Conservation (phyloP, 2,797 vertebrate genomes). For the Buphagus erythrorhynchus region DNA sequence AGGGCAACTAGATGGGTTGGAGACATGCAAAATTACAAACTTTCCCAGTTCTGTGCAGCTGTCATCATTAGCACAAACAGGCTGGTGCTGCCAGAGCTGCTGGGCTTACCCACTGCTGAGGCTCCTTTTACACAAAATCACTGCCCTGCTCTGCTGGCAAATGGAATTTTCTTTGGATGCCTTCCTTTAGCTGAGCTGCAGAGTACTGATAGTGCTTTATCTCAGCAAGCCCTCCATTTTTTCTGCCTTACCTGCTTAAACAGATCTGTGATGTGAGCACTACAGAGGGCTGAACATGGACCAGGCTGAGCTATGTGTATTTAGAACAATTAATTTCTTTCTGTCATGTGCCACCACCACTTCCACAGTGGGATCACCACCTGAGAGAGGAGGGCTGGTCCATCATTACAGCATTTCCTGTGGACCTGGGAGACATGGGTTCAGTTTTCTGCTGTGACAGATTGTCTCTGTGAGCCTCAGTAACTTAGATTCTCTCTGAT, state of each 20-base stretch:
- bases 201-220: neutral
- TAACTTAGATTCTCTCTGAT: neutral
- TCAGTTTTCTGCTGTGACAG: neutral
- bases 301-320: neutral
- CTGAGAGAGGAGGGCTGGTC: neutral
- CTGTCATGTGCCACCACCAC: neutral
- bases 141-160: constrained; percentile 24
- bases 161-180: neutral
- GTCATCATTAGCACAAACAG: constrained; percentile 38
- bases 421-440: neutral
- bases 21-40: constrained; percentile 11
- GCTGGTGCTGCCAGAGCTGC: constrained; percentile 39
- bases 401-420: neutral
- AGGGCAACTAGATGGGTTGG: constrained; percentile 19
- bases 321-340: neutral
- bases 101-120: constrained; percentile 5
- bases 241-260: neutral
- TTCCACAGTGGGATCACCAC: neutral
- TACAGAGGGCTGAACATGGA: neutral
- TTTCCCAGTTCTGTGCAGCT: constrained; percentile 57
- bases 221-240: neutral
- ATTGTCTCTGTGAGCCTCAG: neutral
- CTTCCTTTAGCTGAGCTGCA: neutral
- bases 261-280: neutral
- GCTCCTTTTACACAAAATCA: neutral